Evolutionary conservation across 2,113 vertebrate species (phyloP), one percentile per base, ranked within the genome.

Genomic region (Mobula hypostoma): DNA sequence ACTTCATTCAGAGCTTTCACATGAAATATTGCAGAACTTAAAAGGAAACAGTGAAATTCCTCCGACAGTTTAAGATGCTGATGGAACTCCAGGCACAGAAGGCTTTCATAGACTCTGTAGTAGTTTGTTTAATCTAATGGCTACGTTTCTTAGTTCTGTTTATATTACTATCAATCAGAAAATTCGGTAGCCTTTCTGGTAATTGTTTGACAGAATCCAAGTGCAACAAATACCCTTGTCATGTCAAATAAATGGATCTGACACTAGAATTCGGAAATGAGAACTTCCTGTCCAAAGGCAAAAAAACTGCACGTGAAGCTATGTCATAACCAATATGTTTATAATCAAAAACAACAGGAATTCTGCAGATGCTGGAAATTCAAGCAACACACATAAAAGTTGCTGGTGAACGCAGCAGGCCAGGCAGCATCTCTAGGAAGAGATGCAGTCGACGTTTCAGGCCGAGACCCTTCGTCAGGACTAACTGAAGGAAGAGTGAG

Each of bases 101-200:
- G 21, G 12, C 19, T 56, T 93, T 24, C 1, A 40, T n/a, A 74
- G 70, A 74, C 48, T 56, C 21, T 68, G 68, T 27, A 76, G 40
- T 7, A 72, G 36, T 74, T 93, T 21, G 66, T 74, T 76, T 76
- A 32, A 56, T 56, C 29, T 93, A 19, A 29, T 76, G 40, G 40
- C 19, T 70, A 72, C 24, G 29, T 93, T 40, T 56, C 91, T 32
- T 74, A 40, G 66, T 74, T 93, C 68, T 93, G 70, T 24, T 74
- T 56, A 70, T 56, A 76, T 93, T 93, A 93, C 36, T 5, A 40
- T 92, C 90, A 74, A 93, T 76, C 91, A 93, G 91, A 93, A 93
- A 74, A 76, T 93, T 74, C 91, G 72, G 91, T 93, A 93, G 91
- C 91, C 72, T 93, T 93, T 93, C 91, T 93, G 91, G 91, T 74